Evolutionary conservation across 2,113 vertebrate genomes (phyloP).

Genomic region (Cololabis saira): DNA sequence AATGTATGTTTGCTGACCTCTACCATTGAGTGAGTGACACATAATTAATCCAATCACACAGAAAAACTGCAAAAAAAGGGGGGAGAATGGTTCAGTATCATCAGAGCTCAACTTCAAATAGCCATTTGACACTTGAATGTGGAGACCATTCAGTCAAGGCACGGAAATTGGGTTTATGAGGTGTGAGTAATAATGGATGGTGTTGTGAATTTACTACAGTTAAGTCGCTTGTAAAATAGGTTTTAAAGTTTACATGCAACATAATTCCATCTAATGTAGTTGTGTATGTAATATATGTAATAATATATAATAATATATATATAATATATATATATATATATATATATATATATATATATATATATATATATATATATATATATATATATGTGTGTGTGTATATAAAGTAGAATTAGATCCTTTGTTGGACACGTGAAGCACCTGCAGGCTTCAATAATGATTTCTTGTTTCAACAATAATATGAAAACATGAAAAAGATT

Average conservation of each 20-base stretch:
- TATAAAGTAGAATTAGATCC: too few species aligned
- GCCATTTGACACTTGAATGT: slow-evolving; percentile 74
- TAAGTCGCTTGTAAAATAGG: neutral
- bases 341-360: too few species aligned
- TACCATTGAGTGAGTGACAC: slow-evolving; percentile 82
- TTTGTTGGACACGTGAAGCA: too few species aligned
- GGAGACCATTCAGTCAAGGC: slow-evolving; percentile 19
- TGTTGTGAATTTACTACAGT: slow-evolving; percentile 34
- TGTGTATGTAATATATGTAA: too few species aligned
- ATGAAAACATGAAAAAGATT: too few species aligned
- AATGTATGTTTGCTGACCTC: slow-evolving; percentile 85
- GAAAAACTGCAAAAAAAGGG: slow-evolving; percentile 71
- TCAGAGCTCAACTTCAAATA: slow-evolving; percentile 63
- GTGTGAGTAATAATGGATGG: slow-evolving; percentile 8
- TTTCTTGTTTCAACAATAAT: too few species aligned
- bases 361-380: too few species aligned
- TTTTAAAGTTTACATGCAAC: neutral
- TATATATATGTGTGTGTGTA: too few species aligned
- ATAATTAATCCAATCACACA: slow-evolving; percentile 85
- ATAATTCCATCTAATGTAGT: too few species aligned
- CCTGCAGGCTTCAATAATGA: too few species aligned
- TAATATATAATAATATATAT: too few species aligned
- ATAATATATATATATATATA: neutral
- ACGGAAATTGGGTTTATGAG: slow-evolving; percentile 22
- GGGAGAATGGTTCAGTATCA: slow-evolving; percentile 62